Evolutionary conservation across 2,888 invertebrate genomes (phyloP).

Genomic region (Imbricaverruca yamaguchii): DNA sequence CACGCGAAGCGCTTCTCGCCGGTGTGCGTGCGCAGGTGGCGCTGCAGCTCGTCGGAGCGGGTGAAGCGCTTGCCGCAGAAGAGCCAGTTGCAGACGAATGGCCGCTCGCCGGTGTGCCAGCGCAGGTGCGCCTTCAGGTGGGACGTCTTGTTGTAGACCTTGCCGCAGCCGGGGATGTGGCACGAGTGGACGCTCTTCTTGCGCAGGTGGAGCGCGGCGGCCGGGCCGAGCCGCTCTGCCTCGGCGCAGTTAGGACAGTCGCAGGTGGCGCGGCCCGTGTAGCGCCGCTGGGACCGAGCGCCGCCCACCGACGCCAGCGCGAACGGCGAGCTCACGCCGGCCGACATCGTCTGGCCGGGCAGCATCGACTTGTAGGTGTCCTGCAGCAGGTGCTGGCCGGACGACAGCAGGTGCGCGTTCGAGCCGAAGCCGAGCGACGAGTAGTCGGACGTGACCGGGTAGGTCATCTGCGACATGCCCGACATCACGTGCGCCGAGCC

Average conservation of each 20-base stretch:
- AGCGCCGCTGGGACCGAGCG: conserved; percentile 66
- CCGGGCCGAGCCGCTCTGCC: conserved; percentile 83
- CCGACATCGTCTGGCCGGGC: conserved; percentile 44
- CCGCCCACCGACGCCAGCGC: conserved; percentile 49
- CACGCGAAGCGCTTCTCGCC: conserved; percentile 95
- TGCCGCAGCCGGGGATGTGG: conserved; percentile 84
- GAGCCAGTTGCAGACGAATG: conserved; percentile 95
- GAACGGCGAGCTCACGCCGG: conserved; percentile 47
- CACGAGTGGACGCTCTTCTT: conserved; percentile 60
- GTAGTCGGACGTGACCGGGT: conserved; percentile 48
- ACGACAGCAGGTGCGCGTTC: conserved; percentile 61
- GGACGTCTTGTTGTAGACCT: conserved; percentile 93
- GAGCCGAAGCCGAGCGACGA: conserved; percentile 52
- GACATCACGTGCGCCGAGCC: conserved; percentile 33
- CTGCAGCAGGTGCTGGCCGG: conserved; percentile 84
- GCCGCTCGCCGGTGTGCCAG: conserved; percentile 96
- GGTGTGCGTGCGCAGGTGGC: conserved; percentile 87
- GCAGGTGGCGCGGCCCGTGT: conserved; percentile 93
- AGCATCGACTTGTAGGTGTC: conserved; percentile 94
- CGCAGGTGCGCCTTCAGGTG: conserved; percentile 96
- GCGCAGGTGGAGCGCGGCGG: conserved; percentile 76
- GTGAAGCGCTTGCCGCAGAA: conserved; percentile 96
- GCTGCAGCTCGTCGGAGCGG: conserved; percentile 88
- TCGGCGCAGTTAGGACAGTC: conserved; percentile 99
- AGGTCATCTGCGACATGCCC: conserved; percentile 28